Conservation (phyloP, 1,140 invertebrate species). For the Acyrthosiphon pisum region DNA sequence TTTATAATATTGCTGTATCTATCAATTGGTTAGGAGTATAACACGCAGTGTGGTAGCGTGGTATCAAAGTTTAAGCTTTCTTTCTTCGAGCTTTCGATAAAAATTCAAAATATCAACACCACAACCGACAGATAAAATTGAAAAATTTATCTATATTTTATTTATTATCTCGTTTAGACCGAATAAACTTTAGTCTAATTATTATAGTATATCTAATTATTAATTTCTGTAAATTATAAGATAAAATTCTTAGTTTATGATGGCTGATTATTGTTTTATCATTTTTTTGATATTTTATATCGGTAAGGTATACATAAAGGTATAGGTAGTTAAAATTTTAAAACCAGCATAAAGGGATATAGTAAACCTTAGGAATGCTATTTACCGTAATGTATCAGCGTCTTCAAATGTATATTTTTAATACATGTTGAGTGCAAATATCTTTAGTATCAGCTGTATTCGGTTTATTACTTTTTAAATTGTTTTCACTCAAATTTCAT, state of each 20-base stretch:
- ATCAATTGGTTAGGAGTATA: not conserved
- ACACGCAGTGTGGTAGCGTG: too few species aligned
- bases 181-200: not conserved
- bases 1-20: not conserved
- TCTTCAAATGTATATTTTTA: not conserved
- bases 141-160: not conserved
- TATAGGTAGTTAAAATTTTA: not conserved
- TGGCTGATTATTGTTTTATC: not conserved
- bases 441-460: not conserved
- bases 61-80: not conserved
- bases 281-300: not conserved
- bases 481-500: not conserved
- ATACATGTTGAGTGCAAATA: not conserved
- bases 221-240: not conserved
- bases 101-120: not conserved
- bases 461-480: not conserved
- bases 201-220: not conserved
- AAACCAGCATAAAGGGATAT: not conserved
- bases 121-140: not conserved
- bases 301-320: too few species aligned
- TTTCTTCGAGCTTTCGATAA: not conserved
- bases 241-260: not conserved
- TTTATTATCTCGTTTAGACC: not conserved
- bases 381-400: not conserved
- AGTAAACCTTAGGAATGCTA: not conserved